Evolutionary conservation across 2,888 invertebrate genomes (phyloP), one percentile per base, ranked within the genome.

Genomic region (Dasysyrphus albostriatus): DNA sequence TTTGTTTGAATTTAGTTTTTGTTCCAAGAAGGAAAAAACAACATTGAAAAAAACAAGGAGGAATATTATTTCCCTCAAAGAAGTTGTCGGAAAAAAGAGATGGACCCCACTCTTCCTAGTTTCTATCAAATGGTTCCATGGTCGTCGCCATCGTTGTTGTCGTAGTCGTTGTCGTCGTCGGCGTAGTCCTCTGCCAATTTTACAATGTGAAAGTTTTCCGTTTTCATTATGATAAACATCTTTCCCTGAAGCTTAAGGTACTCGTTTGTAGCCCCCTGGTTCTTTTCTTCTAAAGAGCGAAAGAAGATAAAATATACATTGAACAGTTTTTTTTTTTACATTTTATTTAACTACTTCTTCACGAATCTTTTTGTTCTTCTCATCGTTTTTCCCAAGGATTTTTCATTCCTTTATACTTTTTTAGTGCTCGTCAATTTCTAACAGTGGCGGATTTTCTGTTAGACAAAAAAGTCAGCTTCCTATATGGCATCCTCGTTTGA

Each of bases 191-290:
- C 34, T 83, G 83, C 87, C 83, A 87, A 87, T 87, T 87, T 83
- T 83, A 87, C 87, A 83, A 83, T 87, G 87, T 83, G 87, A 87
- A 87, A 87, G 87, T 87, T 87, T 87, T 87, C 83, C 78, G 87
- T 83, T 87, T 87, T 83, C 87, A 87, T 87, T 87, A 87, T 83
- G 83, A 87, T 87, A 87, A 87, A 87, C 78, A 87, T 87, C 83
- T 87, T 83, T 77, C 74, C 74, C 78, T 82, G 87, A 51, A 82
- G 70, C 34, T 75, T 58, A 44, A 59, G 67, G 67, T 47, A 54
- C 42, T 32, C 29, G 32, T 59, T 69, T 51, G 34, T 51, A 54
- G 51, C 51, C 37, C 37, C 5, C 10, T 37, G 6, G 14, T 54
- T 54, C 12, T 16, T 44, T 58, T 24, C 24, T 16, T 16, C 56